Conservation (phyloP, 2,888 invertebrate genomes). For the Anaspis maculata region DNA sequence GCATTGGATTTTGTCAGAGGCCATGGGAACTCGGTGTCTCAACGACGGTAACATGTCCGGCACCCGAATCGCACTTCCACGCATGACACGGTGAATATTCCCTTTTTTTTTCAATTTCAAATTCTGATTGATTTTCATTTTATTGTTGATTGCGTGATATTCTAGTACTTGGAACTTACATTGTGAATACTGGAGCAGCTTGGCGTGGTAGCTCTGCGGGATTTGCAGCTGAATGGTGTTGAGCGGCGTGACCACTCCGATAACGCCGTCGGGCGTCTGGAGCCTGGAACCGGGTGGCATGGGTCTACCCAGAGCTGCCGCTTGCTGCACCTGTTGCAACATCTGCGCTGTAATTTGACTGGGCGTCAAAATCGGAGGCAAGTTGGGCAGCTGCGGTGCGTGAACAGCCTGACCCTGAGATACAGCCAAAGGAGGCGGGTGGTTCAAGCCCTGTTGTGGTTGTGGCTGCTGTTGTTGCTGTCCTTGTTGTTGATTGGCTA, state of each 20-base stretch:
- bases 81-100: no score
- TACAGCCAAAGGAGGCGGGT: conserved; percentile 26
- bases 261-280: conserved; percentile 53
- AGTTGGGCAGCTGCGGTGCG: conserved; percentile 5
- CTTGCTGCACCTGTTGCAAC: conserved; percentile 56
- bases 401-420: conserved; percentile 25
- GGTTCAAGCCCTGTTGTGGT: conserved; percentile 1
- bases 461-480: conserved; percentile 17
- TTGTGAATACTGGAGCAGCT: conserved; percentile 31
- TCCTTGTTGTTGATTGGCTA: no score
- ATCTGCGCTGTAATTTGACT: conserved; percentile 49
- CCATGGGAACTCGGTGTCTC: no score
- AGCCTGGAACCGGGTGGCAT: conserved; percentile 49
- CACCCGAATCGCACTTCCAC: no score
- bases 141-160: no score
- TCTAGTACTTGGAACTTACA: no score
- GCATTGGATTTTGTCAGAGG: no score
- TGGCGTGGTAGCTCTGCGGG: conserved; percentile 42
- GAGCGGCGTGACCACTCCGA: conserved; percentile 58
- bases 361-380: conserved; percentile 27
- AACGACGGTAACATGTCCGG: no score
- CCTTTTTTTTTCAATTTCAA: no score
- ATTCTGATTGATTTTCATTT: no score
- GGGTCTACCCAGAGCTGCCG: conserved; percentile 51
- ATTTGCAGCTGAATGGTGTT: conserved; percentile 51